A percentile compares a stretch with the other conserved stretches of the same genome.
Conservation (phyloP, 2,888 invertebrate species). For the Brachyptera putata region DNA sequence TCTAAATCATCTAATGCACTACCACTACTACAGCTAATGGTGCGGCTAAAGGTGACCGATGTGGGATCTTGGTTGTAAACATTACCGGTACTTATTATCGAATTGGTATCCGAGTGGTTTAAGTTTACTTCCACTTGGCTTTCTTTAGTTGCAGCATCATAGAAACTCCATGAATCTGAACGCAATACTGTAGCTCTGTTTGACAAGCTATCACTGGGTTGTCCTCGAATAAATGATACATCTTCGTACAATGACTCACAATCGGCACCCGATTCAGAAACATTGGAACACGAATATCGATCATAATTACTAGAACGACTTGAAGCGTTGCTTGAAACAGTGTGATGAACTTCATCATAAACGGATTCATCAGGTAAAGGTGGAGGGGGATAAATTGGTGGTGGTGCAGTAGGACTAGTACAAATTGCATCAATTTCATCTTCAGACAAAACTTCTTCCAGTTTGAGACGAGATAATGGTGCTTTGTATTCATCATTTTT, state of each 20-base stretch:
- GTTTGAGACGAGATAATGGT: slow-evolving; percentile 38
- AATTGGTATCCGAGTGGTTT: background rate
- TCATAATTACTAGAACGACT: slow-evolving; percentile 34
- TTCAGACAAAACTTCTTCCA: slow-evolving; percentile 38
- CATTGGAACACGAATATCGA: slow-evolving; percentile 18
- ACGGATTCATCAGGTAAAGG: slow-evolving; percentile 53
- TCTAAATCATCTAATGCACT: slow-evolving; percentile 24
- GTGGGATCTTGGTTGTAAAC: slow-evolving; percentile 18
- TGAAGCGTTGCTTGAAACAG: slow-evolving; percentile 30
- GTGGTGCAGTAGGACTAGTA: slow-evolving; percentile 46
- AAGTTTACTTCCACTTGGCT: background rate
- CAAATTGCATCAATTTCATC: slow-evolving; percentile 38
- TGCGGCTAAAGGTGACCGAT: background rate
- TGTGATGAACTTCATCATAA: slow-evolving; percentile 52
- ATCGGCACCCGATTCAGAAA: background rate
- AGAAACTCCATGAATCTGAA: slow-evolving; percentile 53
- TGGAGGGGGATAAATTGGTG: slow-evolving; percentile 57
- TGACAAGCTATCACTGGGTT: slow-evolving; percentile 22
- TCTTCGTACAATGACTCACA: slow-evolving; percentile 8
- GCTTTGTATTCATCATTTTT: slow-evolving; percentile 32
- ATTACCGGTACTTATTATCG: background rate
- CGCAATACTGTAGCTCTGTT: slow-evolving; percentile 40
- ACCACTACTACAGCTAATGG: slow-evolving; percentile 19
- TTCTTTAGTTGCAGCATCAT: slow-evolving; percentile 42
- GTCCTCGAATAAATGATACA: slow-evolving; percentile 1